Percentiles rank a stretch among this genome's conserved stretches.
Evolutionary conservation across 2,113 vertebrate species (phyloP).

Genomic region (Neogobius melanostomus): DNA sequence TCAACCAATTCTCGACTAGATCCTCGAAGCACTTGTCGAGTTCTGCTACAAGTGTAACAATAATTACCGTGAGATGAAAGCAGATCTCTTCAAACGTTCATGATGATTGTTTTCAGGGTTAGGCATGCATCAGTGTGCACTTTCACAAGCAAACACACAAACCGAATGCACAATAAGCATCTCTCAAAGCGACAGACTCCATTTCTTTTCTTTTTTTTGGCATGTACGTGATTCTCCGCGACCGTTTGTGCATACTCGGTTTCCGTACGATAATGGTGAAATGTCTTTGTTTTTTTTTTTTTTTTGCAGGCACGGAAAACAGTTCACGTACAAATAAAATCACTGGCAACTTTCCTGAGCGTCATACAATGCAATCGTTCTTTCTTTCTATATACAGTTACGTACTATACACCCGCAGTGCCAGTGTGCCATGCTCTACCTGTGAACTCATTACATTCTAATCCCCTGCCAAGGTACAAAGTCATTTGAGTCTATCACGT

Average conservation of each 20-base stretch:
- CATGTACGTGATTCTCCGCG: neutral
- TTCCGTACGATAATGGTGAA: slow-evolving; percentile 36
- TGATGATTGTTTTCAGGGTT: neutral
- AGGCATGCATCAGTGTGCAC: slow-evolving; percentile 59
- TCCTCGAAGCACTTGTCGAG: no score
- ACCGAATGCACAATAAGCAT: slow-evolving; percentile 48
- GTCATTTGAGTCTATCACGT: slow-evolving; percentile 60
- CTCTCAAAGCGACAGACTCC: slow-evolving; percentile 43
- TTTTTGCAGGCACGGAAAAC: slow-evolving; percentile 32
- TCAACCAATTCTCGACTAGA: no score
- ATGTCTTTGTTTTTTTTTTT: slow-evolving; percentile 3
- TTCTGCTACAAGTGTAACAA: no score
- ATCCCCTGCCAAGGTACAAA: slow-evolving; percentile 58
- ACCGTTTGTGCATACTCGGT: slow-evolving; percentile 32
- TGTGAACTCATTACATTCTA: slow-evolving; percentile 64
- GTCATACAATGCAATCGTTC: slow-evolving; percentile 51
- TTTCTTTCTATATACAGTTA: slow-evolving; percentile 63
- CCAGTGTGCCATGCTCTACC: slow-evolving; percentile 52
- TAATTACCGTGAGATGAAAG: no score
- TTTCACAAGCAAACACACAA: slow-evolving; percentile 58
- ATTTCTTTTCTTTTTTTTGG: slow-evolving; percentile 17
- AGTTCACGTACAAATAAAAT: slow-evolving; percentile 21
- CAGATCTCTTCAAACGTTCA: neutral
- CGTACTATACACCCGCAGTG: slow-evolving; percentile 63
- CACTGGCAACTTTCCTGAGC: slow-evolving; percentile 45